Conservation (phyloP, 2,113 vertebrate genomes). For the Corynorhinus townsendii region DNA sequence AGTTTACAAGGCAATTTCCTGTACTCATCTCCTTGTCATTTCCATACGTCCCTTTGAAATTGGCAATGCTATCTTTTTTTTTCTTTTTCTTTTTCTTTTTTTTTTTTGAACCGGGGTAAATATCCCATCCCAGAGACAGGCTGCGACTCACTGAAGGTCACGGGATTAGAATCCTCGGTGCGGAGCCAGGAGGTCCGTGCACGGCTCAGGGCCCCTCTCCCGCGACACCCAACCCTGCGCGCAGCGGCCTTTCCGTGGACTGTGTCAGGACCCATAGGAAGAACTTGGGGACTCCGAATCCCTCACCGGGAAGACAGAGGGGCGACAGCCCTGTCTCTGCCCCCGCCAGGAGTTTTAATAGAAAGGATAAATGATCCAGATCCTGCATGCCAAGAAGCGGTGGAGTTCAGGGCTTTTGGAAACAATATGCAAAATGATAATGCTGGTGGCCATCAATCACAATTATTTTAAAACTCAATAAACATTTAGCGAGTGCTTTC, state of each 20-base stretch:
- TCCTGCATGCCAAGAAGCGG: not conserved
- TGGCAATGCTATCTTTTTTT: not conserved
- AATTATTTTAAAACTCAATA: slow-evolving; percentile 74
- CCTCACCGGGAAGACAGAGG: not conserved
- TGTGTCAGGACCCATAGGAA: not conserved
- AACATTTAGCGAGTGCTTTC: slow-evolving; percentile 64
- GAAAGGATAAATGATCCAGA: slow-evolving; percentile 44
- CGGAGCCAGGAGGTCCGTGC: accelerated
- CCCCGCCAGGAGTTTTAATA: not conserved
- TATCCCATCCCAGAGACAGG: not conserved
- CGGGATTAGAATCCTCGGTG: not conserved
- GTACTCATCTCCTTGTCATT: not conserved
- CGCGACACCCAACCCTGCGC: no score
- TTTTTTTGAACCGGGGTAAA: not conserved
- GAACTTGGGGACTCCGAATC: not conserved
- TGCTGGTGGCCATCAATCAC: slow-evolving; percentile 64
- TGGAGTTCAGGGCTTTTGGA: slow-evolving; percentile 55
- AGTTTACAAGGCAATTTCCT: not conserved
- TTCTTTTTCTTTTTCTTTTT: not conserved
- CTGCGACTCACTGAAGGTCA: not conserved
- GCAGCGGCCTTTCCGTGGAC: not conserved
- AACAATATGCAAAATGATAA: slow-evolving; percentile 51
- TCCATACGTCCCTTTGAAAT: not conserved
- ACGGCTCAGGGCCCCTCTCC: not conserved
- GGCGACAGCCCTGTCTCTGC: not conserved